phyloP scores from a whole-genome alignment of 1,140 invertebrate genomes.

The Drosophila truncata region DNA sequence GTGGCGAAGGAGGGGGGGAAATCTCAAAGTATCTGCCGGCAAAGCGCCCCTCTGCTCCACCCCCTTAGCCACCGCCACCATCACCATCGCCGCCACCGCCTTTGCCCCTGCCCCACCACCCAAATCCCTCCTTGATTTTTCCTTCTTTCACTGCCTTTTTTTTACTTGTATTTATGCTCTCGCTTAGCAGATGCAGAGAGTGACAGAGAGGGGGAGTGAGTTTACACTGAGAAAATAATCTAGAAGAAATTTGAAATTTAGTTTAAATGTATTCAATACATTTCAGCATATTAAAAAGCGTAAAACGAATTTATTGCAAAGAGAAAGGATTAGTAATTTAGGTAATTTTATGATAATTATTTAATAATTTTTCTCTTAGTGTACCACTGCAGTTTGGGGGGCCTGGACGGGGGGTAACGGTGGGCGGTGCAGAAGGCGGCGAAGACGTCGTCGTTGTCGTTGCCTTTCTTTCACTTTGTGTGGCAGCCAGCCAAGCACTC shows the following conservation, averaged over 20 bases:
- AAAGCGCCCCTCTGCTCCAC: conserved; percentile 26
- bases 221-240: not conserved
- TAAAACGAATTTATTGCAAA: no score
- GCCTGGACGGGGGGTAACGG: not conserved
- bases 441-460: conserved; percentile 45
- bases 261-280: no score
- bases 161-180: conserved; percentile 62
- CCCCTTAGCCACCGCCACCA: conserved; percentile 4
- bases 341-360: no score
- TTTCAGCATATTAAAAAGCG: no score
- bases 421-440: conserved; percentile 14
- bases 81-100: not conserved
- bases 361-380: not conserved
- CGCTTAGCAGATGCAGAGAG: conserved; percentile 35
- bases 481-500: conserved; percentile 80
- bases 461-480: conserved; percentile 79
- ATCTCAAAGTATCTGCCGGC: conserved; percentile 80
- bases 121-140: conserved; percentile 73
- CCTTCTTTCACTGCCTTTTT: conserved; percentile 69
- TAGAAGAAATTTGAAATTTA: fast-evolving
- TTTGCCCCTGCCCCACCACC: conserved; percentile 18
- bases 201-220: conserved; percentile 18
- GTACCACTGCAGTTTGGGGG: not conserved
- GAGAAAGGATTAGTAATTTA: no score
- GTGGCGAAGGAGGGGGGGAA: conserved; percentile 7